Evolutionary conservation across 2,113 vertebrate species (phyloP).

Genomic region (Microtus montanus): DNA sequence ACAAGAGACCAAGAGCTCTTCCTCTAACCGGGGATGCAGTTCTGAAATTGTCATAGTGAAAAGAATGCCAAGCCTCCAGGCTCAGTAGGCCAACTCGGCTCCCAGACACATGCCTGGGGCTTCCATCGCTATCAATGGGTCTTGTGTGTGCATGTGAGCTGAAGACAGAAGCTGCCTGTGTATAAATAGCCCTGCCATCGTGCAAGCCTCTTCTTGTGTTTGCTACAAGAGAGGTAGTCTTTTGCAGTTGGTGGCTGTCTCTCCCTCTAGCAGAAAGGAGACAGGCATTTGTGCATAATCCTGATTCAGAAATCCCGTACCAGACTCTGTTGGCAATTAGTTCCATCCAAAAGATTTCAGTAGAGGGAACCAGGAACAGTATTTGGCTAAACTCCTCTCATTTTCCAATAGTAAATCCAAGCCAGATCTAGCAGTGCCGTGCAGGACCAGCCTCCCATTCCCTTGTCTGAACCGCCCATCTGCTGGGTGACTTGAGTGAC

Average conservation of each 20-base stretch:
- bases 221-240: slow-evolving; percentile 79
- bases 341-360: slow-evolving; percentile 35
- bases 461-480: slow-evolving; percentile 13
- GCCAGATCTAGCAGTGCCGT: not conserved
- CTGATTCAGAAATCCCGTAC: slow-evolving; percentile 23
- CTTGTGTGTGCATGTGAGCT: slow-evolving; percentile 72
- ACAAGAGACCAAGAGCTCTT: slow-evolving; percentile 8
- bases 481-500: slow-evolving; percentile 8
- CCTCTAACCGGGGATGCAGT: slow-evolving; percentile 12
- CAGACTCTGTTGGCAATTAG: slow-evolving; percentile 34
- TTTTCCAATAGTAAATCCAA: slow-evolving; percentile 28
- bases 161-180: slow-evolving; percentile 78
- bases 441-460: not conserved
- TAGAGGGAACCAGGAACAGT: not conserved
- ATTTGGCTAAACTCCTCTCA: not conserved
- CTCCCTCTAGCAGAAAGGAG: slow-evolving; percentile 44
- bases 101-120: slow-evolving; percentile 70
- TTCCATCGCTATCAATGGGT: slow-evolving; percentile 69
- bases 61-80: slow-evolving; percentile 58
- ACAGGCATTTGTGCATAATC: slow-evolving; percentile 17
- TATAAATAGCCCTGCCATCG: slow-evolving; percentile 75
- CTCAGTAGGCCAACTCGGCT: slow-evolving; percentile 57
- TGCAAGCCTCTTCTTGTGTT: slow-evolving; percentile 77
- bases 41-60: slow-evolving; percentile 48
- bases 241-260: slow-evolving; percentile 71